Evolutionary conservation across 2,888 invertebrate genomes (phyloP).

Genomic region (Pandemis corylana): DNA sequence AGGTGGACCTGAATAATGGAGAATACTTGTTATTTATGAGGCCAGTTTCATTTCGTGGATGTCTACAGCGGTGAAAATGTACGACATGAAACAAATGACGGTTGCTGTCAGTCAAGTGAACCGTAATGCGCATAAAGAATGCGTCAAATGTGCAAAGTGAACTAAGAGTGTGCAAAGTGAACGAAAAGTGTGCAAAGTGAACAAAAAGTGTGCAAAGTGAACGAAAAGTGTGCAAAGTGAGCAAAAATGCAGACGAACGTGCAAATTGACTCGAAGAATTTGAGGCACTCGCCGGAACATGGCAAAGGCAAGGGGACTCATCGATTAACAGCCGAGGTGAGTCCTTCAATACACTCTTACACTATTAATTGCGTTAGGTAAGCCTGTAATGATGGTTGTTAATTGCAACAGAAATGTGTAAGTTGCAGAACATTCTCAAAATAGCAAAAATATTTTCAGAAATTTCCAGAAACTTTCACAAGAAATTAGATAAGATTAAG

Average conservation of each 20-base stretch:
- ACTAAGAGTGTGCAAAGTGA: background rate
- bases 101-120: background rate
- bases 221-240: background rate
- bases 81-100: background rate
- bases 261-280: conserved; percentile 87
- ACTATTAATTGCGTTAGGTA: too few species aligned
- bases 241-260: background rate
- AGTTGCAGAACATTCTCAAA: too few species aligned
- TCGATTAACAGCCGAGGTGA: conserved; percentile 83
- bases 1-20: conserved; percentile 1
- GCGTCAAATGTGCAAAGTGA: background rate
- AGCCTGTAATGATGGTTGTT: too few species aligned
- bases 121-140: background rate
- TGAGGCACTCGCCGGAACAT: conserved; percentile 87
- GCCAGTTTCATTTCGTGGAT: background rate
- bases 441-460: too few species aligned
- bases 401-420: too few species aligned
- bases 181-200: conserved; percentile 5
- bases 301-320: conserved; percentile 80
- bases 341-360: conserved; percentile 45
- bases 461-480: too few species aligned
- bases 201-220: conserved; percentile 33
- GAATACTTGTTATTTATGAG: too few species aligned
- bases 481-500: too few species aligned
- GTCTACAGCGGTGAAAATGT: background rate